Evolutionary conservation across 1,140 invertebrate species (phyloP).

Genomic region (Uloborus diversus): DNA sequence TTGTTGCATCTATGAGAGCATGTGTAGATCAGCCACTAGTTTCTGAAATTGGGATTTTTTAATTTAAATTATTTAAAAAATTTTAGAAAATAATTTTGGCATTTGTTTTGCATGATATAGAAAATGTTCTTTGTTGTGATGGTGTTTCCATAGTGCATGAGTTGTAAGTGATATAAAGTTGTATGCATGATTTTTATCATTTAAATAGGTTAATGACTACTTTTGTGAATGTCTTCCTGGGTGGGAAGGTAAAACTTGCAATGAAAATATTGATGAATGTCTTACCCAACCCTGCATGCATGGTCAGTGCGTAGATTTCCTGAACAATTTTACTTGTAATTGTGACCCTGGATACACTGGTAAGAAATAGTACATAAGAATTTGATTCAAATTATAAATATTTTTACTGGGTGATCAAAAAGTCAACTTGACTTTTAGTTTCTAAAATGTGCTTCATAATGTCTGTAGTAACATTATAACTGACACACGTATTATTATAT

Average conservation of each 20-base stretch:
- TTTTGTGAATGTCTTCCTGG: conserved; percentile 85
- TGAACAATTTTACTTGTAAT: conserved; percentile 85
- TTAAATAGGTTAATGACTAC: conserved; percentile 66
- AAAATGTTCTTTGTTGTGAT: too few species aligned
- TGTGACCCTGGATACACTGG: conserved; percentile 91
- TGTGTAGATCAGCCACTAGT: background rate
- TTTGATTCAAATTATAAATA: too few species aligned
- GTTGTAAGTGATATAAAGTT: too few species aligned
- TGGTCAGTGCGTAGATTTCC: conserved; percentile 82
- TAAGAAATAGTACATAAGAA: too few species aligned
- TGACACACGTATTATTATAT: too few species aligned
- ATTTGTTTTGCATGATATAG: too few species aligned
- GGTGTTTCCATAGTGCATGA: too few species aligned
- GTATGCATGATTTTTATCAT: conserved; percentile 35
- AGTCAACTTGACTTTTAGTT: background rate
- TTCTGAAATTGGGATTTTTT: background rate
- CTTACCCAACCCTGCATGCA: conserved; percentile 70
- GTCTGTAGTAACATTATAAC: too few species aligned
- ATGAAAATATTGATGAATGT: conserved; percentile 81
- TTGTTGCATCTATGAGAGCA: too few species aligned
- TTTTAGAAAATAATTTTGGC: background rate
- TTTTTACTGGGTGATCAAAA: background rate
- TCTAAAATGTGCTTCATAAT: background rate
- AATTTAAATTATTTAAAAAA: background rate
- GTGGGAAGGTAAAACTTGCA: conserved; percentile 84